Evolutionary conservation across 2,113 vertebrate genomes (phyloP), one percentile per base, ranked within the genome.

Genomic region (Beaufortia kweichowensis): DNA sequence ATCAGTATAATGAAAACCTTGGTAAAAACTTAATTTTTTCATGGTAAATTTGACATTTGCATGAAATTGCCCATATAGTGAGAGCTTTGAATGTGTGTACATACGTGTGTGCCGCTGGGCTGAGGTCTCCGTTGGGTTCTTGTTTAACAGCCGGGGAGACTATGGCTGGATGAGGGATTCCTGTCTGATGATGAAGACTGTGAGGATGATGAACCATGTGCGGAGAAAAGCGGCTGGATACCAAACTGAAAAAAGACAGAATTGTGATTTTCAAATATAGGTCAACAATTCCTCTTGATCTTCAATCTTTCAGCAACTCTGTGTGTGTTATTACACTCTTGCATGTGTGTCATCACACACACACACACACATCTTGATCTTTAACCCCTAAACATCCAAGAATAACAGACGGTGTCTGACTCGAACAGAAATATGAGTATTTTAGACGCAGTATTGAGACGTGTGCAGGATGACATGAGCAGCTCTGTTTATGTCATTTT

Each of bases 221-320:
- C 0, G 96, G 93, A 57, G 96, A 94, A 85, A 98, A 98, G 8
- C 94, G 89, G n/a, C 95, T 93, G n/a, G 96, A 94, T 82, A 97
- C 92, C 91, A 98, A 88, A 82, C 95, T 98, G 87, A 1, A 74
- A 62, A 71, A 39, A 61, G 3, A 55, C 24, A 64, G 15, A 15
- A 10, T 48, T 17, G 15, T 46, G 5, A 48, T 48, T 15, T 7
- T n/a, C 4, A 50, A 50, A 50, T 21, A 19, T 21, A 53, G 48
- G 3, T 53, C 19, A n/a, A n/a, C 41, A 17, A 46, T 14, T 11
- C 41, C 14, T 46, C 11, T 14, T 14, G 11, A 46, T 14, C 9
- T 43, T 4, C 46, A 48, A 4, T 48, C 46, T 50, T 43, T 3
- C 3, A 35, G 33, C 3, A 35, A 4, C 33, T 35, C 33, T 48